Evolutionary conservation across 2,113 vertebrate genomes (phyloP).

Genomic region (Merops nubicus): DNA sequence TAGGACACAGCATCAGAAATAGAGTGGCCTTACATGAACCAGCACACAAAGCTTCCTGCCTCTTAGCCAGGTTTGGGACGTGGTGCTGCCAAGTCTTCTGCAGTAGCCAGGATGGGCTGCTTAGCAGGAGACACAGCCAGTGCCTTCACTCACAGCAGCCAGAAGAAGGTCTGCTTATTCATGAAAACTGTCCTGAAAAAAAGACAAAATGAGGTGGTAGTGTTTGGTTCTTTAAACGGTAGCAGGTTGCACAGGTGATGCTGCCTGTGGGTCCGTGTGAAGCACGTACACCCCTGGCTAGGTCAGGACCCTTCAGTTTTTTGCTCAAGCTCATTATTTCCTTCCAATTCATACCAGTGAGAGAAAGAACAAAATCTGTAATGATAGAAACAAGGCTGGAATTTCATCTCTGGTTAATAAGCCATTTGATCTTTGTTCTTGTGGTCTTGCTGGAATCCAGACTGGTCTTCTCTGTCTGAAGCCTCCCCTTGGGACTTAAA

Average conservation of each 20-base stretch:
- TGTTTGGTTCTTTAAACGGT: neutral
- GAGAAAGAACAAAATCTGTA: neutral
- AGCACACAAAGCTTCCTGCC: neutral
- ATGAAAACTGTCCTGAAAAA: neutral
- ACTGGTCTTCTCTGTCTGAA: neutral
- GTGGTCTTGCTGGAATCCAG: neutral
- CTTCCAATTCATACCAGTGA: neutral
- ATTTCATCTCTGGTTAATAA: constrained; percentile 47
- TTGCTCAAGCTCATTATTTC: neutral
- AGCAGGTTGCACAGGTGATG: neutral
- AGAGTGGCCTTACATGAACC: no score
- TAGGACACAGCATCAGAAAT: no score
- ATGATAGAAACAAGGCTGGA: neutral
- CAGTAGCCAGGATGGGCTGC: neutral
- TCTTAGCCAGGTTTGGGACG: neutral
- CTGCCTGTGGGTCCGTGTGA: no score
- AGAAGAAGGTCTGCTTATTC: neutral
- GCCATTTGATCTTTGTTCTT: constrained; percentile 13
- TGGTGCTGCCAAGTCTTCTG: neutral
- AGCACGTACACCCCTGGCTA: neutral
- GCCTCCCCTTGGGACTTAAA: neutral
- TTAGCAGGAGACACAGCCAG: neutral
- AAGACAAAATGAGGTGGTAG: neutral
- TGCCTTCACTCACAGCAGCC: neutral
- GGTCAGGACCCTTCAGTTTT: neutral